Evolutionary conservation across 2,797 vertebrate genomes (phyloP).

Genomic region (Micropoecilia bifurca): DNA sequence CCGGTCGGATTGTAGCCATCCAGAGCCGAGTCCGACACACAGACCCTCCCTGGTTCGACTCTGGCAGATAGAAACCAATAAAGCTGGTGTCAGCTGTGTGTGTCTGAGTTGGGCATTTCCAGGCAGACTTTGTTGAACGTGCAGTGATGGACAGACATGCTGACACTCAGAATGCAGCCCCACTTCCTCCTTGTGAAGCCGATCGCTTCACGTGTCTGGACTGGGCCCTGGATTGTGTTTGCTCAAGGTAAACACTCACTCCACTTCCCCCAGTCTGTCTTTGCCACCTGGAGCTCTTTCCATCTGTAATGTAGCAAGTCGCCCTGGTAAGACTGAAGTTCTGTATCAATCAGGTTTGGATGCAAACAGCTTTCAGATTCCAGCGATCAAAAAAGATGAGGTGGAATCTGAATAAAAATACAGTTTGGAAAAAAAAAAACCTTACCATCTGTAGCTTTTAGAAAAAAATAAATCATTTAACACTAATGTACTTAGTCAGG

Average conservation of each 20-base stretch:
- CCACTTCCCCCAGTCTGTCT: slow-evolving; percentile 14
- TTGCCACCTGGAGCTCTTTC: slow-evolving; percentile 2
- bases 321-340: background rate
- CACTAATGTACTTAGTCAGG: background rate
- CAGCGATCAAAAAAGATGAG: background rate
- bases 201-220: slow-evolving; percentile 38
- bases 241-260: slow-evolving; percentile 40
- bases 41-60: slow-evolving; percentile 25
- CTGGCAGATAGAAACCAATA: slow-evolving; percentile 41
- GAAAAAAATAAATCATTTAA: background rate
- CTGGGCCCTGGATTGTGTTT: slow-evolving; percentile 30
- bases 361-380: background rate
- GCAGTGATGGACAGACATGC: slow-evolving; percentile 30
- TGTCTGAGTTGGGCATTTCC: slow-evolving; percentile 13
- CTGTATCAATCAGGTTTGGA: background rate
- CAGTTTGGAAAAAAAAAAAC: background rate
- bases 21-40: slow-evolving; percentile 20
- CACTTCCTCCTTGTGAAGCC: slow-evolving; percentile 30
- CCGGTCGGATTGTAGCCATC: slow-evolving; percentile 20
- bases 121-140: slow-evolving; percentile 9
- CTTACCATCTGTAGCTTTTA: background rate
- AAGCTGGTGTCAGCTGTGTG: slow-evolving; percentile 11
- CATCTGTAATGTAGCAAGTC: background rate
- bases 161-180: slow-evolving; percentile 36
- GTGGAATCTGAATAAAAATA: background rate